phyloP scores from a whole-genome alignment of 2,113 vertebrate species.

The Climacteris rufus region DNA sequence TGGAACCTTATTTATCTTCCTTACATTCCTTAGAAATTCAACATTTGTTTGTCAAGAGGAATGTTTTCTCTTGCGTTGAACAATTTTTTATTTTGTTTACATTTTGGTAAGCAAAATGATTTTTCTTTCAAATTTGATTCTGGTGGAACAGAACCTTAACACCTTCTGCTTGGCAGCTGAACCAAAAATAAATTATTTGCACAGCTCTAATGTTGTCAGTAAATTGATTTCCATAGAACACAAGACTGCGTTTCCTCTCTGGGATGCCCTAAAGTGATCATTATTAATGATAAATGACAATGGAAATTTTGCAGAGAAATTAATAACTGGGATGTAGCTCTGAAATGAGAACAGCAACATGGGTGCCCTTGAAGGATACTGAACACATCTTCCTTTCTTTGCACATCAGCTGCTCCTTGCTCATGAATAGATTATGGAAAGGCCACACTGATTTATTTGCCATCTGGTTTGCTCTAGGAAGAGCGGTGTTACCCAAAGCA shows the following conservation, averaged over 20 bases:
- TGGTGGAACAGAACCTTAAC: neutral
- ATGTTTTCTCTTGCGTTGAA: neutral
- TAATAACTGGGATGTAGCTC: neutral
- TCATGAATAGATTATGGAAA: neutral
- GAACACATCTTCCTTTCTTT: neutral
- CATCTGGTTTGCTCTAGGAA: neutral
- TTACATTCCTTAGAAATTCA: neutral
- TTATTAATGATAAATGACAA: neutral
- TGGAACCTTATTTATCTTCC: neutral
- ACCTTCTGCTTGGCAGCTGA: neutral
- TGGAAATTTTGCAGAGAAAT: neutral
- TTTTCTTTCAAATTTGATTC: neutral
- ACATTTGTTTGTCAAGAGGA: accelerated
- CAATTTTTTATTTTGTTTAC: accelerated
- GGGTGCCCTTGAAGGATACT: neutral
- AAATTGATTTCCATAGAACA: neutral
- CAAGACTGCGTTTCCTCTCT: neutral
- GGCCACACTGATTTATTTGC: neutral
- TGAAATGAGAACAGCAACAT: neutral
- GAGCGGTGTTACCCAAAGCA: neutral
- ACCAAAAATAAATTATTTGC: neutral
- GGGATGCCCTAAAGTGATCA: neutral
- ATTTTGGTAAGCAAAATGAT: neutral
- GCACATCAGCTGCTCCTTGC: neutral
- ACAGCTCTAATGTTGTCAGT: neutral